These are phyloP conservation scores for Holacanthella duospinosa DNA, from an alignment of 2,888 invertebrate genomes.

Conservation along the genomic window DNA sequence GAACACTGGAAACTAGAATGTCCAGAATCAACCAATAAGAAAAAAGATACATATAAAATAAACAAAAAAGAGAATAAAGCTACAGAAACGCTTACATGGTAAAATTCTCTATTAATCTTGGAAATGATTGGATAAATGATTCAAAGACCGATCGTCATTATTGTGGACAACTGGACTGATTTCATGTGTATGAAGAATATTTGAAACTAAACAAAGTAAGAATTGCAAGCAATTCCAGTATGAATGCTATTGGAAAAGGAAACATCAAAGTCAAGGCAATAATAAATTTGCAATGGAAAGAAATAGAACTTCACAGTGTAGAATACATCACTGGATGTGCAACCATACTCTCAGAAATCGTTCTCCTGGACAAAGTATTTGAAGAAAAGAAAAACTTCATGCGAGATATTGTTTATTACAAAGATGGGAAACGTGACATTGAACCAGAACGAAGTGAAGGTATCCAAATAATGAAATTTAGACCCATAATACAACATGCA, in stretches of 20 bases:
- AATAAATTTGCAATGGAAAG: constrained; percentile 7
- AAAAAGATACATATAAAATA: no score
- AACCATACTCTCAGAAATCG: constrained; percentile 21
- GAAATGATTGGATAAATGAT: not conserved
- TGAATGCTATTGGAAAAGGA: no score
- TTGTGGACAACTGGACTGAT: not conserved
- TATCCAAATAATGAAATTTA: constrained; percentile 20
- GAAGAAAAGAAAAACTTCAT: constrained; percentile 9
- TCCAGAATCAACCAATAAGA: no score
- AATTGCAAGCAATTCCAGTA: not conserved
- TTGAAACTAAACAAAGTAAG: not conserved
- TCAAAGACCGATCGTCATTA: not conserved
- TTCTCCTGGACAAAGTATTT: constrained; percentile 16
- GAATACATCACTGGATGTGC: constrained; percentile 17
- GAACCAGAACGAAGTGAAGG: constrained; percentile 9
- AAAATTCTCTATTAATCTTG: not conserved
- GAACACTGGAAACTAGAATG: no score
- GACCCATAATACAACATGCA: constrained; percentile 9
- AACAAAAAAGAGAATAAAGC: no score
- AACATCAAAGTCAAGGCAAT: constrained; percentile 16
- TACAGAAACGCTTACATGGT: no score
- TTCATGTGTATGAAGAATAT: not conserved
- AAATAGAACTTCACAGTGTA: constrained; percentile 13
- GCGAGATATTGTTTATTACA: constrained; percentile 6
- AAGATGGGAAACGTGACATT: constrained; percentile 5